Evolutionary conservation across 1,140 invertebrate species (phyloP).

Genomic region (Metopolophium dirhodum): DNA sequence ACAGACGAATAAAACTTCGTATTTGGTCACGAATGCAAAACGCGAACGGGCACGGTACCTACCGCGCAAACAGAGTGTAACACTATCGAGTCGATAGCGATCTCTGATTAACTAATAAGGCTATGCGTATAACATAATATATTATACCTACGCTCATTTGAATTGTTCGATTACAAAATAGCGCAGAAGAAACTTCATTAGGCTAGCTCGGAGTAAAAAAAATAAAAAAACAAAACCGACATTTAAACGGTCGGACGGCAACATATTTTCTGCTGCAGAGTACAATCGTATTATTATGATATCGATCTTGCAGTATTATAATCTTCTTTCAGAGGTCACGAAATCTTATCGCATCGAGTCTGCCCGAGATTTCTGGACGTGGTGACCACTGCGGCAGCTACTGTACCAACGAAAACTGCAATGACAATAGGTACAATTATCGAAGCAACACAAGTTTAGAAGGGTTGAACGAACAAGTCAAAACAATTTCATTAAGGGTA

Average conservation of each 20-base stretch:
- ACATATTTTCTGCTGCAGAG: background rate
- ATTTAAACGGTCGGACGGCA: background rate
- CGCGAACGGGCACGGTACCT: background rate
- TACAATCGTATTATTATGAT: background rate
- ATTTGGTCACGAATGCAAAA: slow-evolving; percentile 23
- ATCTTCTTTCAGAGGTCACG: background rate
- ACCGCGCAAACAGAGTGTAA: background rate
- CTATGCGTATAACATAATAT: background rate
- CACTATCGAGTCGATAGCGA: slow-evolving; percentile 37
- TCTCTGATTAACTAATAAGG: slow-evolving; percentile 28
- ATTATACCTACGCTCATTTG: background rate
- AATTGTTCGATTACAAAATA: background rate
- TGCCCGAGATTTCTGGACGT: background rate
- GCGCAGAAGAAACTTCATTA: background rate
- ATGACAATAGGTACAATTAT: no score
- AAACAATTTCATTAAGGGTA: background rate
- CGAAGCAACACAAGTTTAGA: no score
- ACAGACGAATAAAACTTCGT: slow-evolving; percentile 5
- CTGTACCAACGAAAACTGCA: no score
- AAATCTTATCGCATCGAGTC: background rate
- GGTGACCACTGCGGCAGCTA: no score
- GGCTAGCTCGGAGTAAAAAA: no score
- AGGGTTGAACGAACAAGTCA: background rate
- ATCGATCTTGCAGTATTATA: background rate
- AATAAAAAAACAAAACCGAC: no score